Base-by-base conservation (phyloP, 2,888 invertebrate species). In the Lordiphosa andalusiaca region DNA sequence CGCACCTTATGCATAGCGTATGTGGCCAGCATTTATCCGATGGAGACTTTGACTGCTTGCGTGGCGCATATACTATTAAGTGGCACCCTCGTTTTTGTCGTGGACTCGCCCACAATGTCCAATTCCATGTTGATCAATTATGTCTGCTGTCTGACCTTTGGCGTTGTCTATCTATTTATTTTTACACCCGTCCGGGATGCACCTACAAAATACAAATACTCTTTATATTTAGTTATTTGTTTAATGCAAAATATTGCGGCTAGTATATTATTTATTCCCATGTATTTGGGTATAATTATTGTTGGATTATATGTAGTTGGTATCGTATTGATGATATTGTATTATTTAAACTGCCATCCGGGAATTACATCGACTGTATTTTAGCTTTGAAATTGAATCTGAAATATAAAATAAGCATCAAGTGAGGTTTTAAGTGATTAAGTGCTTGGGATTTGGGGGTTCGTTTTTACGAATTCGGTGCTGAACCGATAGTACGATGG, bases 121-220 rank as follows among this genome's bases (percentile, higher is more conserved):
- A 30, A 33, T 10, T 58, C 59, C 1, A 12, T 12, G 6, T 7
- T 61, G 1, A 23, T 63, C 3, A 77, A 81, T 44, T 76, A 61
- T 39, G 36, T 77, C 35, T 61, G 74, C 39, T 81, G 78, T 38
- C 47, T 81, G 9, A 42, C 71, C 6, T 81, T 76, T 25, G 76
- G 82, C 19, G 56, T 51, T 7, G 76, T 76, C 0, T 76, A 81
- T 52, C 10, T 76, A 6, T 81, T 81, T 53, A 69, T 76, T 38
- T 76, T 73, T 42, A 65, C 62, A n/a, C 74, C 78, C 10, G 58
- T 81, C 5, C 68, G 56, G 3, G 82, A 76, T 64, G 68, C 55
- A 4, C 78, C 82, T 1, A 77, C 82, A 21, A 76, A 70, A 51
- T 46, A 55, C 21, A 82, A 74, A 30, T 82, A 82, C 40, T n/a